Conservation (phyloP, 2,888 invertebrate genomes). For the Pseudanteris insignis region DNA sequence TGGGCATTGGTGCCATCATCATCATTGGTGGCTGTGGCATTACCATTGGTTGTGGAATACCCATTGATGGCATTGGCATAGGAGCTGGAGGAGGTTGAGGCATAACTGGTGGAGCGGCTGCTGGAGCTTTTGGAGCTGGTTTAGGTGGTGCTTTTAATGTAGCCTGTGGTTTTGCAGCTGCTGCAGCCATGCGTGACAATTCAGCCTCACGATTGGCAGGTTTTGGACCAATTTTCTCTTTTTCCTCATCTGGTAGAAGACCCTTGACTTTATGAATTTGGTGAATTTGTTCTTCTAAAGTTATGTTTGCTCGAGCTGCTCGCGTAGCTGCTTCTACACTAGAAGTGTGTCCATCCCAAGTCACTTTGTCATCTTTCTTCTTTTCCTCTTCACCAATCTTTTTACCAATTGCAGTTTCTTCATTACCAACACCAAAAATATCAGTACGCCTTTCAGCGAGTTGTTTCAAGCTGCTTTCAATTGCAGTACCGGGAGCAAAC, state of each 20-base stretch:
- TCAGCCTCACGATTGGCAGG: slow-evolving; percentile 70
- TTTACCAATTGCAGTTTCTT: slow-evolving; percentile 95
- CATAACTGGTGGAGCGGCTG: slow-evolving; percentile 64
- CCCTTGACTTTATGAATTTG: slow-evolving; percentile 97
- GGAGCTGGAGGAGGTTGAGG: slow-evolving; percentile 59
- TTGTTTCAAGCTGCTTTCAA: slow-evolving; percentile 93
- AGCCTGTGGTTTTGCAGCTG: slow-evolving; percentile 61
- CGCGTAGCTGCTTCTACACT: slow-evolving; percentile 95
- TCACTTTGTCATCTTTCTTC: slow-evolving; percentile 88
- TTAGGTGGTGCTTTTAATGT: slow-evolving; percentile 63
- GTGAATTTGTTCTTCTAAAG: slow-evolving; percentile 95
- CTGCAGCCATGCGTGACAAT: slow-evolving; percentile 63
- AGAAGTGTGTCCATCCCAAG: slow-evolving; percentile 98
- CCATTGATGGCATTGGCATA: slow-evolving; percentile 64
- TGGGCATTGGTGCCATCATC: slow-evolving; percentile 73
- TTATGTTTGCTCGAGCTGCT: slow-evolving; percentile 93
- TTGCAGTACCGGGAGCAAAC: slow-evolving; percentile 82
- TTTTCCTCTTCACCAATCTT: slow-evolving; percentile 93
- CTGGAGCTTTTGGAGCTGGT: slow-evolving; percentile 63
- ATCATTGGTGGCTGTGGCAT: slow-evolving; percentile 71
- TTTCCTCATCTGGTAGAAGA: slow-evolving; percentile 92
- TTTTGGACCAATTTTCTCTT: slow-evolving; percentile 95
- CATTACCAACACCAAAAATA: slow-evolving; percentile 98
- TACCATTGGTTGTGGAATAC: slow-evolving; percentile 67
- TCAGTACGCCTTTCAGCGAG: slow-evolving; percentile 99